These are phyloP conservation scores for Drosophila biarmipes DNA, from an alignment of 1,140 invertebrate species.

Conservation along the genomic window DNA sequence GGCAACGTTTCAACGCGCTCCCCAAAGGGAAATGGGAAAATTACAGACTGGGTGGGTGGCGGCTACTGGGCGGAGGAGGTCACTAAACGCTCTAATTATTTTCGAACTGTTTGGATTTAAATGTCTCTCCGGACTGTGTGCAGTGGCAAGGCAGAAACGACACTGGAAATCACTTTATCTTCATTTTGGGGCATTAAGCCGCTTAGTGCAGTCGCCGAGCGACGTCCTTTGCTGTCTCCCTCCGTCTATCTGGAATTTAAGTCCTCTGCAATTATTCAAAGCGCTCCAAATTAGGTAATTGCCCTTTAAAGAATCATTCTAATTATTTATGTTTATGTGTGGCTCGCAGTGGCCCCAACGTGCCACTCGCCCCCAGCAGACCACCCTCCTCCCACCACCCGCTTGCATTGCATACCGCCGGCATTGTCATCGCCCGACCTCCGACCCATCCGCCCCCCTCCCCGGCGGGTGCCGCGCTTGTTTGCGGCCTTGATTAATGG, in stretches of 20 bases:
- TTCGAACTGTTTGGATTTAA: constrained; percentile 78
- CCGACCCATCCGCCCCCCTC: background rate
- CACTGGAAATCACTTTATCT: constrained; percentile 71
- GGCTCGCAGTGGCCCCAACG: constrained; percentile 6
- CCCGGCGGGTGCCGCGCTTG: constrained; percentile 47
- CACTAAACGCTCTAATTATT: constrained; percentile 82
- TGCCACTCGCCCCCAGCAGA: background rate
- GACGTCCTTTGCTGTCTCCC: constrained; percentile 13
- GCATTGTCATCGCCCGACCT: constrained; percentile 49
- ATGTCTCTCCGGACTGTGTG: constrained; percentile 58
- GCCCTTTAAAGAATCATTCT: constrained; percentile 82
- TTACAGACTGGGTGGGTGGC: constrained; percentile 1
- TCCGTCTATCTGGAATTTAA: constrained; percentile 7
- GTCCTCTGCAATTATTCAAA: constrained; percentile 74
- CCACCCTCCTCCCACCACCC: background rate
- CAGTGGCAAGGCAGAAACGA: constrained; percentile 24
- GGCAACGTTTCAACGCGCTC: constrained; percentile 1
- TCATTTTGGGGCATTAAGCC: constrained; percentile 76
- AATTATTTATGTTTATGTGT: constrained; percentile 80
- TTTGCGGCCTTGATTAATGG: constrained; percentile 82
- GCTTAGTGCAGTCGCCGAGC: constrained; percentile 68
- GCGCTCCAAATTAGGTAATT: constrained; percentile 80
- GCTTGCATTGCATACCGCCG: constrained; percentile 56
- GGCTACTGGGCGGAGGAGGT: background rate
- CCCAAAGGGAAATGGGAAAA: constrained; percentile 21